These are phyloP conservation scores for Machimus atricapillus DNA, from an alignment of 2,888 invertebrate species.

Conservation along the genomic window DNA sequence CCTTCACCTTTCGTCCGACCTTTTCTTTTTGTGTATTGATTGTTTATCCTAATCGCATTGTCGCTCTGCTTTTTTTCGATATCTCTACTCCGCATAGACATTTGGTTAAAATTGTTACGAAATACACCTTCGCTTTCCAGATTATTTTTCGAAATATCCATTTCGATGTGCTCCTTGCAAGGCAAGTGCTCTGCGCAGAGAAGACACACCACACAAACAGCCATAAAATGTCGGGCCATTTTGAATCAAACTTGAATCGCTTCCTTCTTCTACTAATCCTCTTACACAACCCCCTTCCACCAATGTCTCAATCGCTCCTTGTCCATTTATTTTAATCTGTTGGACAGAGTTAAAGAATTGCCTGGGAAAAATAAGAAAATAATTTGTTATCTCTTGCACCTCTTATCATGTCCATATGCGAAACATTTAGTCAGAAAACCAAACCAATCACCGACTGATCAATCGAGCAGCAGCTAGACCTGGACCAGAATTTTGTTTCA, in stretches of 20 bases:
- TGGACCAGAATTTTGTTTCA: not conserved
- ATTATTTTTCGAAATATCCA: constrained; percentile 42
- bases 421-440: not conserved
- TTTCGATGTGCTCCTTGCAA: constrained; percentile 74
- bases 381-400: not conserved
- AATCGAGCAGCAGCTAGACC: not conserved
- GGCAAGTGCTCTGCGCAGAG: constrained; percentile 79
- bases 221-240: constrained; percentile 73
- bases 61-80: constrained; percentile 46
- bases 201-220: constrained; percentile 84
- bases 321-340: constrained; percentile 6
- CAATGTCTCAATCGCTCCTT: not conserved
- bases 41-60: constrained; percentile 52
- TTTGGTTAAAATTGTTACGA: constrained; percentile 49
- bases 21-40: constrained; percentile 41
- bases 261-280: not conserved
- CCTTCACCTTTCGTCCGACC: constrained; percentile 49
- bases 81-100: constrained; percentile 52
- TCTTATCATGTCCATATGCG: not conserved
- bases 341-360: not conserved
- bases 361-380: not conserved
- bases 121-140: not conserved
- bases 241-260: constrained; percentile 38
- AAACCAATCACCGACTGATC: not conserved
- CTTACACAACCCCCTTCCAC: constrained; percentile 28